Evolutionary conservation across 2,113 vertebrate species (phyloP).

Genomic region (Amphilophus citrinellus): DNA sequence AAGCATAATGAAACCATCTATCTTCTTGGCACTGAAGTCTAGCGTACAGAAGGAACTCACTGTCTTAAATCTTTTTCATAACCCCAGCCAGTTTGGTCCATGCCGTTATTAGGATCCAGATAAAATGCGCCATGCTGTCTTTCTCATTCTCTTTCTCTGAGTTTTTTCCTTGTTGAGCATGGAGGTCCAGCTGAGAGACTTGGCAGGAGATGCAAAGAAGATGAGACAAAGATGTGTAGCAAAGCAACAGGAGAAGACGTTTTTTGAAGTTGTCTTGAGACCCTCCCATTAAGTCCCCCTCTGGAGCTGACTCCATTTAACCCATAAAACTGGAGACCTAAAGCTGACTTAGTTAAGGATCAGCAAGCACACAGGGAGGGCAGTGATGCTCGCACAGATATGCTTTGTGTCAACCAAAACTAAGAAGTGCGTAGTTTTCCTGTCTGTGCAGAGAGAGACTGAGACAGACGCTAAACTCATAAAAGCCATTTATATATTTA

Average conservation of each 20-base stretch:
- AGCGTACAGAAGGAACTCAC: constrained; percentile 52
- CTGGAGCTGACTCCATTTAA: constrained; percentile 52
- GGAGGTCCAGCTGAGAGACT: constrained; percentile 45
- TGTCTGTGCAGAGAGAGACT: neutral
- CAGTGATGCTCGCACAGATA: constrained; percentile 49
- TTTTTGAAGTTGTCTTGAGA: constrained; percentile 57
- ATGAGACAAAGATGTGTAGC: constrained; percentile 52
- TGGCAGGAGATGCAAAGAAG: constrained; percentile 63
- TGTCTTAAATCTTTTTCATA: constrained; percentile 60
- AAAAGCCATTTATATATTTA: constrained; percentile 41
- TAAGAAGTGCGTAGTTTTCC: constrained; percentile 3
- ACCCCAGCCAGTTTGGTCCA: constrained; percentile 34
- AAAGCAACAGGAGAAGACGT: constrained; percentile 21
- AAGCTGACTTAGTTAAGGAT: constrained; percentile 56
- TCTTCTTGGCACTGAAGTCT: constrained; percentile 68
- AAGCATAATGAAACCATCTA: constrained; percentile 61
- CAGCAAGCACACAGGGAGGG: constrained; percentile 37
- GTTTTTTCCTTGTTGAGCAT: constrained; percentile 42
- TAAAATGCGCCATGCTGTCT: constrained; percentile 19
- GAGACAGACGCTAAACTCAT: constrained; percentile 34
- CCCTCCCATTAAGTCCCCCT: constrained; percentile 38
- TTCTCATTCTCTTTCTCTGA: neutral
- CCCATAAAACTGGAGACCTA: constrained; percentile 45
- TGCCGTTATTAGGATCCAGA: constrained; percentile 29
- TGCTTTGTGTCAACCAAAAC: constrained; percentile 33